Base-by-base conservation (phyloP, 2,113 vertebrate species). In the Micromys minutus region DNA sequence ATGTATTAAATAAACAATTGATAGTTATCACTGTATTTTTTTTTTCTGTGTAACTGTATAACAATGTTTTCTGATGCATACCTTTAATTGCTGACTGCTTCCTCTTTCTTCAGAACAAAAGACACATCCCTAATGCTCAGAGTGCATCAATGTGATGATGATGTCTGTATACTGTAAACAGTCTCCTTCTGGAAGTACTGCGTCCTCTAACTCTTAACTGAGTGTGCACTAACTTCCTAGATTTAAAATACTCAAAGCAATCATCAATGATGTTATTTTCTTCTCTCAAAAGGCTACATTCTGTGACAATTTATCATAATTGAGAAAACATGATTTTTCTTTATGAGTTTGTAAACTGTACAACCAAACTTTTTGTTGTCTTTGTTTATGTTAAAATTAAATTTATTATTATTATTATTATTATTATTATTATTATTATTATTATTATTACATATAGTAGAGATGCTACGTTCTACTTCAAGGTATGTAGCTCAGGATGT, bases 1-100 rank as follows among this genome's bases (percentile, higher is more conserved):
- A 61, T 22, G 87, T 71, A 10, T 42, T 11, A 85, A 61, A 89
- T 45, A 55, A 55, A 80, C 8, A 17, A 57, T 57, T 55, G 50
- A 57, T 57, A 10, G 19, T n/a, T 24, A 80, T 57, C 21, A 15
- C 17, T 75, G 13, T 65, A 55, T 50, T 87, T 1, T 2, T 10
- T 91, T 94, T 69, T 39, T 87, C 76, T 86, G 19, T 93, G 52
- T 90, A 90, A 95, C 42, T 80, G 92, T 12, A 3, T 59, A 76
- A 15, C 24, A 94, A 74, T 5, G 69, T 72, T 86, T 88, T 86
- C 17, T 79, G 26, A 91, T 94, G 81, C 22, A 87, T 91, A 12
- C 39, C 89, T 89, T 91, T 34, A 16, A 87, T 71, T 79, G 17
- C 6, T 31, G 24, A 93, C 80, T 36, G 71, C 31, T 92, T 92